phyloP scores from a whole-genome alignment of 2,113 vertebrate species.

The Stercorarius parasiticus region DNA sequence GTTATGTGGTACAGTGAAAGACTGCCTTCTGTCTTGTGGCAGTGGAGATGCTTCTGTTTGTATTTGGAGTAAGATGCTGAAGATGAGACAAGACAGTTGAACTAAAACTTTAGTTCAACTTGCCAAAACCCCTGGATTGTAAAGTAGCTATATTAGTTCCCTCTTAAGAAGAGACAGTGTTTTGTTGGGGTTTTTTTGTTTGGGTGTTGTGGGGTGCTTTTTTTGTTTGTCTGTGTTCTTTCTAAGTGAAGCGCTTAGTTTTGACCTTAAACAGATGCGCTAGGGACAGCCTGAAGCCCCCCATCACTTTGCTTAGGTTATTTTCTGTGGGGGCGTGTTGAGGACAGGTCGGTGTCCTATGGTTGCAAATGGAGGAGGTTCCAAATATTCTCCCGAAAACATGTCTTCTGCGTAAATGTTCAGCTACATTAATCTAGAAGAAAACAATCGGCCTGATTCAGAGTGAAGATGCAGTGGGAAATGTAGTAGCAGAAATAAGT shows the following conservation, averaged over 20 bases:
- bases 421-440: neutral
- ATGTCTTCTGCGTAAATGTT: neutral
- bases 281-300: neutral
- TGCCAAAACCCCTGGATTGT: neutral
- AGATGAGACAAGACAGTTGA: neutral
- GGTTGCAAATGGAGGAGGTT: neutral
- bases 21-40: neutral
- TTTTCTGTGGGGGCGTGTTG: neutral
- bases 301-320: neutral
- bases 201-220: neutral
- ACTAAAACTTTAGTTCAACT: neutral
- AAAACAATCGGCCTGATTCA: neutral
- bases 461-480: neutral
- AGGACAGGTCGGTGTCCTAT: neutral
- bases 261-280: neutral
- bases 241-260: neutral
- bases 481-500: neutral
- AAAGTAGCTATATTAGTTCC: neutral
- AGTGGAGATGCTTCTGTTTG: neutral
- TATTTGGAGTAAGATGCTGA: neutral
- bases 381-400: neutral
- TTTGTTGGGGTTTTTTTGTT: neutral
- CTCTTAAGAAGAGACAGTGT: neutral
- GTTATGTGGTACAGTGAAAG: neutral
- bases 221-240: neutral